Conservation (phyloP, 2,888 invertebrate genomes). For the Stenichneumon culpator region DNA sequence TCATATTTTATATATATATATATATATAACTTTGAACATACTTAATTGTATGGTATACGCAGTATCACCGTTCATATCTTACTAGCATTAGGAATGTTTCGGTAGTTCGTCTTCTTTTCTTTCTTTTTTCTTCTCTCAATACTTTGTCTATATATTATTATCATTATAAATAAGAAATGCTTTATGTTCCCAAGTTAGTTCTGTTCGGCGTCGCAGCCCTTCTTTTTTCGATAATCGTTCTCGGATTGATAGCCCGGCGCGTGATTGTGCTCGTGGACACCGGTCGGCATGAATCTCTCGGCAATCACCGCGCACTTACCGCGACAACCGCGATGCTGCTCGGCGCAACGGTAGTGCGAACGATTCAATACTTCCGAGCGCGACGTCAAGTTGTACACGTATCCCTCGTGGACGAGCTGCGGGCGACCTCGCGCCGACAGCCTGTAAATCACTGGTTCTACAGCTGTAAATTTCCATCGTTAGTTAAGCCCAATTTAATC, state of each 20-base stretch:
- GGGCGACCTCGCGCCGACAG: slow-evolving; percentile 78
- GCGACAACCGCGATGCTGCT: slow-evolving; percentile 79
- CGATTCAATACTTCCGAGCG: slow-evolving; percentile 78
- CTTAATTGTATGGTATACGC: slow-evolving; percentile 45
- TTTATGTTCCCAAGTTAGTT: slow-evolving; percentile 43
- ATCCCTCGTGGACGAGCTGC: slow-evolving; percentile 78
- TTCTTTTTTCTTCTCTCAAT: slow-evolving; percentile 37
- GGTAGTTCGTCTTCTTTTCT: slow-evolving; percentile 44
- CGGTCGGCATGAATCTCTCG: slow-evolving; percentile 79
- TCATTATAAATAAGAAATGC: slow-evolving; percentile 40
- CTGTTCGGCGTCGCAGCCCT: slow-evolving; percentile 72
- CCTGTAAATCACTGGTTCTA: slow-evolving; percentile 78
- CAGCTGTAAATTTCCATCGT: slow-evolving; percentile 63
- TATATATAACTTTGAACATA: slow-evolving; percentile 43
- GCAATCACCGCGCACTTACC: slow-evolving; percentile 80
- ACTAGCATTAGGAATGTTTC: slow-evolving; percentile 56
- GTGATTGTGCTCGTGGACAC: slow-evolving; percentile 79
- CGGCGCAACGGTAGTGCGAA: slow-evolving; percentile 79
- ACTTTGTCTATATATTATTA: slow-evolving; percentile 35
- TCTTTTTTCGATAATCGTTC: slow-evolving; percentile 78
- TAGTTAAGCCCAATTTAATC: neutral
- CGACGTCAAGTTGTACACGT: slow-evolving; percentile 80
- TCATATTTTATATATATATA: slow-evolving; percentile 36
- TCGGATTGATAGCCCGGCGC: slow-evolving; percentile 79
- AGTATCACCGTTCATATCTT: slow-evolving; percentile 55